Conservation (phyloP, 1,140 invertebrate species). For the Mactra quadrangularis region DNA sequence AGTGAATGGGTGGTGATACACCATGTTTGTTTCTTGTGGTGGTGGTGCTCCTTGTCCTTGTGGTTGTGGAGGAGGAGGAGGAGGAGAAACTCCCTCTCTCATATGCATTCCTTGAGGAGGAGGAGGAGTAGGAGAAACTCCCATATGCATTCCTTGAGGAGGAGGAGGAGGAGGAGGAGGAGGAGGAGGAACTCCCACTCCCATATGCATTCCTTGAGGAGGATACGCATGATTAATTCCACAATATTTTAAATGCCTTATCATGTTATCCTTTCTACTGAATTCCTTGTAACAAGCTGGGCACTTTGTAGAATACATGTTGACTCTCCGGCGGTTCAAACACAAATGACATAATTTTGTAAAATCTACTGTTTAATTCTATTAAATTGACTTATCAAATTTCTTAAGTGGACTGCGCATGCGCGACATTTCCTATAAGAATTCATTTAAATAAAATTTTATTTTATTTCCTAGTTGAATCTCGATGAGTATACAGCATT, state of each 20-base stretch:
- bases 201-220: background rate
- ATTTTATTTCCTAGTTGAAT: slow-evolving; percentile 3
- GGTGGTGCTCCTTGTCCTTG: background rate
- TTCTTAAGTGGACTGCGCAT: background rate
- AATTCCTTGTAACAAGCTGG: background rate
- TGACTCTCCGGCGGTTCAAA: background rate
- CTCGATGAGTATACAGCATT: background rate
- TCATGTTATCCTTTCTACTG: slow-evolving; percentile 10
- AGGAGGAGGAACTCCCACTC: background rate
- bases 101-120: too few relatives aligned
- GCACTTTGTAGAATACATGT: background rate
- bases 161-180: background rate
- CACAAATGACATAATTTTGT: background rate
- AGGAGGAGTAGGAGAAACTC: too few relatives aligned
- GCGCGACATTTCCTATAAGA: background rate
- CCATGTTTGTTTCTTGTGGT: too few relatives aligned
- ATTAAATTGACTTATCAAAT: slow-evolving; percentile 22
- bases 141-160: too few relatives aligned
- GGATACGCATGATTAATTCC: background rate
- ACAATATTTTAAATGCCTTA: background rate
- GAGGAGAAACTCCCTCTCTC: too few relatives aligned
- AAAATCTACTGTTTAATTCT: background rate
- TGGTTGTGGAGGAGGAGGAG: background rate
- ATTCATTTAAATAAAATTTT: background rate
- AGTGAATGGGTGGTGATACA: too few relatives aligned